A percentile compares a stretch with the other conserved stretches of the same genome.
Evolutionary conservation across 2,113 vertebrate genomes (phyloP).

Genomic region (Tenrec ecaudatus): DNA sequence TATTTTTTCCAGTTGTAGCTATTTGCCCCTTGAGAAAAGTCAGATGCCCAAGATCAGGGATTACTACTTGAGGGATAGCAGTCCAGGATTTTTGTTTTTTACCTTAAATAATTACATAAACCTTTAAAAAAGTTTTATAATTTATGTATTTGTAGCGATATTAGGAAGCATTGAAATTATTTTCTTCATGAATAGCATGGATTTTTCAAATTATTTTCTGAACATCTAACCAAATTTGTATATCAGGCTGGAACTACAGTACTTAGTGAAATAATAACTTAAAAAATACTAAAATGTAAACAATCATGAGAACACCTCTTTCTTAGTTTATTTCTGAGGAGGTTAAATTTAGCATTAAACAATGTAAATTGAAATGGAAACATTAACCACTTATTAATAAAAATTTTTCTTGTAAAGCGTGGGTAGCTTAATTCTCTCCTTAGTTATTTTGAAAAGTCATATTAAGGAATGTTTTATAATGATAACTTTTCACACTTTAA

Average conservation of each 20-base stretch:
- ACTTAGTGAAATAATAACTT: neutral
- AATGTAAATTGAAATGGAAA: neutral
- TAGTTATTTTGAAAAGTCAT: neutral
- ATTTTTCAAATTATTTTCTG: slow-evolving; percentile 33
- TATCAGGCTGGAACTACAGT: neutral
- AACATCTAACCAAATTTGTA: neutral
- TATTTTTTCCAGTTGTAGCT: neutral
- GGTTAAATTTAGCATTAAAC: too few relatives aligned
- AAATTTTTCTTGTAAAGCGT: neutral
- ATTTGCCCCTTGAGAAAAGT: neutral
- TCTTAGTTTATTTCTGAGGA: neutral
- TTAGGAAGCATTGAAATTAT: neutral
- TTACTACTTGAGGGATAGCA: slow-evolving; percentile 55
- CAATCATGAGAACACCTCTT: neutral
- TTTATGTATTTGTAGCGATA: slow-evolving; percentile 9
- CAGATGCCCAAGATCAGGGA: slow-evolving; percentile 62
- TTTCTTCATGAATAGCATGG: neutral
- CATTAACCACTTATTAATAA: neutral
- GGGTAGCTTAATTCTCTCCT: neutral
- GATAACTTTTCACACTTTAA: neutral
- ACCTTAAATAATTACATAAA: slow-evolving; percentile 15
- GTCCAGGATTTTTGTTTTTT: neutral
- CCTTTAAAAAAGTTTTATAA: neutral
- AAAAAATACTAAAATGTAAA: neutral
- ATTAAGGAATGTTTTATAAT: neutral